phyloP scores from a whole-genome alignment of 2,113 vertebrate species.

The Notarius quadriscutis region DNA sequence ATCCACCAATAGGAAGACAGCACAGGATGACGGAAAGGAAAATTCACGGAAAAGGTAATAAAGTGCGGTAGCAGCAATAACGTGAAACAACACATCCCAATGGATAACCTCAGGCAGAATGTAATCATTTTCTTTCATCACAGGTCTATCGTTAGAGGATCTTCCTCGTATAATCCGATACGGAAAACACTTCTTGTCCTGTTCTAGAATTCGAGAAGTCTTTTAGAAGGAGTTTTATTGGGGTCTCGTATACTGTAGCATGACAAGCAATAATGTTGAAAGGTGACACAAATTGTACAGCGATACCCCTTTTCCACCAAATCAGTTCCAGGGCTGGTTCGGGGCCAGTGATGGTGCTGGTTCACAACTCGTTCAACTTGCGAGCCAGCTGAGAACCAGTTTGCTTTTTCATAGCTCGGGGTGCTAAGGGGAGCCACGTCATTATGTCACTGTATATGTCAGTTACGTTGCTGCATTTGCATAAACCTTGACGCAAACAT shows the following conservation, averaged over 20 bases:
- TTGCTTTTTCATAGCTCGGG: too few relatives aligned
- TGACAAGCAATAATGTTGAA: neutral
- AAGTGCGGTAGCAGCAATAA: neutral
- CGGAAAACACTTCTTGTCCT: neutral
- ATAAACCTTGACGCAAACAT: too few relatives aligned
- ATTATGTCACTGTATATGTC: too few relatives aligned
- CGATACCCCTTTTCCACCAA: too few relatives aligned
- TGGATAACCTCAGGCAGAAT: neutral
- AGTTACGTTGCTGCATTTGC: too few relatives aligned
- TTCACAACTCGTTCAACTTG: too few relatives aligned
- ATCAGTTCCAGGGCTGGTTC: too few relatives aligned
- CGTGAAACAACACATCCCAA: neutral
- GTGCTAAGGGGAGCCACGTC: too few relatives aligned
- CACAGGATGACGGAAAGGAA: neutral
- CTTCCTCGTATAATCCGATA: neutral
- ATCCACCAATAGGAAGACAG: neutral
- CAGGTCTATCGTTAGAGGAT: neutral
- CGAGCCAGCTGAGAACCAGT: too few relatives aligned
- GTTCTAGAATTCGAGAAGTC: neutral
- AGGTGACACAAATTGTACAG: too few relatives aligned
- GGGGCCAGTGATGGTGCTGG: too few relatives aligned
- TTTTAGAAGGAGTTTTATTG: neutral
- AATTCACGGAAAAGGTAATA: neutral
- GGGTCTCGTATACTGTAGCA: neutral
- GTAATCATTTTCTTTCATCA: neutral